These are phyloP conservation scores for Listronotus oregonensis DNA, from an alignment of 1,140 invertebrate species.

Conservation along the genomic window DNA sequence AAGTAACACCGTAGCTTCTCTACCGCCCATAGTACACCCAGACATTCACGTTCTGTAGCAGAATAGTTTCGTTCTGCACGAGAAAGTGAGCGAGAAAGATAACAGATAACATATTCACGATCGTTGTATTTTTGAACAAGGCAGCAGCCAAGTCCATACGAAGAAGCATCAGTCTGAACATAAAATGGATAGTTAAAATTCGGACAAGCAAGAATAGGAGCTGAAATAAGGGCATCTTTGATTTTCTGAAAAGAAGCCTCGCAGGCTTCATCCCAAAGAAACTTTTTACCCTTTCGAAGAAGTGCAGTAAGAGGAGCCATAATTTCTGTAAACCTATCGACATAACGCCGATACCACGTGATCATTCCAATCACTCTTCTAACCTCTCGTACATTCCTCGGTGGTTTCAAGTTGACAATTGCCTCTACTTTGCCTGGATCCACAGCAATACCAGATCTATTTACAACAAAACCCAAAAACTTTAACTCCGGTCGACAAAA, in stretches of 20 bases:
- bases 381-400: too few relatives aligned
- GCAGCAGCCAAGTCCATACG: slow-evolving; percentile 38
- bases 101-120: slow-evolving; percentile 23
- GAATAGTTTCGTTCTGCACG: slow-evolving; percentile 55
- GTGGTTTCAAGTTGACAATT: slow-evolving; percentile 45
- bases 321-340: too few relatives aligned
- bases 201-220: too few relatives aligned
- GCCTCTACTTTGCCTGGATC: slow-evolving; percentile 17
- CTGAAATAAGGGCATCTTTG: too few relatives aligned
- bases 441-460: neutral
- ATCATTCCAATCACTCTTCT: too few relatives aligned
- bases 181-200: slow-evolving; percentile 46
- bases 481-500: neutral
- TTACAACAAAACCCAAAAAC: slow-evolving; percentile 17
- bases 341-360: too few relatives aligned
- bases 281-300: too few relatives aligned
- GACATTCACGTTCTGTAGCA: slow-evolving; percentile 57
- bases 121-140: slow-evolving; percentile 23
- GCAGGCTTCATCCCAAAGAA: too few relatives aligned
- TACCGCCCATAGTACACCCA: slow-evolving; percentile 58
- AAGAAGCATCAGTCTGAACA: slow-evolving; percentile 44
- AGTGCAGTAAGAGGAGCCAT: too few relatives aligned
- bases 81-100: slow-evolving; percentile 19
- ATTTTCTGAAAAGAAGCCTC: too few relatives aligned
- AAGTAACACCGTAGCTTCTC: slow-evolving; percentile 56